A percentile compares a stretch with the other conserved stretches of the same genome.
Evolutionary conservation across 1,140 invertebrate species (phyloP).

Genomic region (Megathymus violae): DNA sequence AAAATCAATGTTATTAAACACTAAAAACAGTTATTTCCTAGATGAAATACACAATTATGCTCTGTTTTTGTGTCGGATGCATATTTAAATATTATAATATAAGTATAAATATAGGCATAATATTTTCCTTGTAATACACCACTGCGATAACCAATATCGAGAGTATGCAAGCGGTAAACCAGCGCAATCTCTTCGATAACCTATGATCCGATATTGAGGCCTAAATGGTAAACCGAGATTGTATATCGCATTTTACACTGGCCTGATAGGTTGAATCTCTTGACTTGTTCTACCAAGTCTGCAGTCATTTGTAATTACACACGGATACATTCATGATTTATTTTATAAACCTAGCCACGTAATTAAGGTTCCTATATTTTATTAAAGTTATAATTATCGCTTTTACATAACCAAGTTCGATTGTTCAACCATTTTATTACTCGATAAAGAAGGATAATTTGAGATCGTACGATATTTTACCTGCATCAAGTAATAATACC

Average conservation of each 20-base stretch:
- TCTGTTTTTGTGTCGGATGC: background rate
- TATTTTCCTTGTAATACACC: slow-evolving; percentile 35
- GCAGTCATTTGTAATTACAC: slow-evolving; percentile 14
- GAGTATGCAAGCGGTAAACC: slow-evolving; percentile 38
- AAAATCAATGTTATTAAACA: background rate
- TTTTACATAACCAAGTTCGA: background rate
- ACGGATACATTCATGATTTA: slow-evolving; percentile 14
- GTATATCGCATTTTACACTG: slow-evolving; percentile 14
- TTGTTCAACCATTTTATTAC: slow-evolving; percentile 29
- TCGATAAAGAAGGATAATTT: slow-evolving; percentile 30
- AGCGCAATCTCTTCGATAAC: slow-evolving; percentile 52
- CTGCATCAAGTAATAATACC: slow-evolving; percentile 56
- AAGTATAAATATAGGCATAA: slow-evolving; percentile 21
- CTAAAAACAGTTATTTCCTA: too few relatives aligned
- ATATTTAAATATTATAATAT: too few relatives aligned
- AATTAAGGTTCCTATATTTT: too few relatives aligned
- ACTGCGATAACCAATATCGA: slow-evolving; percentile 20
- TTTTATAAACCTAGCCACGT: background rate
- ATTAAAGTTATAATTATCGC: too few relatives aligned
- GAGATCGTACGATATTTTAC: slow-evolving; percentile 56
- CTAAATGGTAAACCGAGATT: slow-evolving; percentile 44
- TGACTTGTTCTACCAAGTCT: background rate
- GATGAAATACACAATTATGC: too few relatives aligned
- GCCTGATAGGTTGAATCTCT: background rate
- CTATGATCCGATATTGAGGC: slow-evolving; percentile 50